These are phyloP conservation scores for Tautogolabrus adspersus DNA, from an alignment of 2,113 vertebrate species.

Conservation along the genomic window DNA sequence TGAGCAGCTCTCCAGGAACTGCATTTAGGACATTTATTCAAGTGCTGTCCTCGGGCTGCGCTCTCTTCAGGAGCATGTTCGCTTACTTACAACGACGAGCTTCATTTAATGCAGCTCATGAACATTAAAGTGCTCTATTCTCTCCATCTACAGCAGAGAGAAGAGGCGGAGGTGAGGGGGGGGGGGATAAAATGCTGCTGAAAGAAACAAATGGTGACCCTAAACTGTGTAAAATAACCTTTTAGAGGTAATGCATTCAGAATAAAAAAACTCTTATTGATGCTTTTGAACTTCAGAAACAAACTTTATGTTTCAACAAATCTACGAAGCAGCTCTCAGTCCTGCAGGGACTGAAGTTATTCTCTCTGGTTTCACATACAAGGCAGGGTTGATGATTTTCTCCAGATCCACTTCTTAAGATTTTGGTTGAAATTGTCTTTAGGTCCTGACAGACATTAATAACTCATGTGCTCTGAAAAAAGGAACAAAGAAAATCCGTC, in stretches of 20 bases:
- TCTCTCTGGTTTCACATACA: no score
- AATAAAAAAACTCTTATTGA: neutral
- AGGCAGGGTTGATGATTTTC: no score
- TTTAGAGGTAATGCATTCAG: neutral
- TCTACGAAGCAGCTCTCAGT: no score
- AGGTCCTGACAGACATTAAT: no score
- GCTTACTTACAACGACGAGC: neutral
- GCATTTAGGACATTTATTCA: conserved; percentile 7
- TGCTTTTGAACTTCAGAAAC: neutral
- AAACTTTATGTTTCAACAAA: neutral
- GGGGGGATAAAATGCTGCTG: neutral
- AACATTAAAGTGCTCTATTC: neutral
- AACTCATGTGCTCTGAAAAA: no score
- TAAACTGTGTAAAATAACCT: neutral
- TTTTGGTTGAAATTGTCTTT: no score
- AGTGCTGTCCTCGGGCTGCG: neutral
- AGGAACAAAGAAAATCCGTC: no score
- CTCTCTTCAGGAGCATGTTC: neutral
- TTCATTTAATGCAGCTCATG: conserved; percentile 4
- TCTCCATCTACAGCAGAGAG: neutral
- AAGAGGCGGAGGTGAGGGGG: neutral
- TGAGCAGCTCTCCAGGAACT: neutral
- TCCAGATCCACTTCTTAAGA: no score
- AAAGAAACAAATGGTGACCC: neutral
- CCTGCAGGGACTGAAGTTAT: no score